Conservation (phyloP, 1,140 invertebrate species). For the Papilio machaon region DNA sequence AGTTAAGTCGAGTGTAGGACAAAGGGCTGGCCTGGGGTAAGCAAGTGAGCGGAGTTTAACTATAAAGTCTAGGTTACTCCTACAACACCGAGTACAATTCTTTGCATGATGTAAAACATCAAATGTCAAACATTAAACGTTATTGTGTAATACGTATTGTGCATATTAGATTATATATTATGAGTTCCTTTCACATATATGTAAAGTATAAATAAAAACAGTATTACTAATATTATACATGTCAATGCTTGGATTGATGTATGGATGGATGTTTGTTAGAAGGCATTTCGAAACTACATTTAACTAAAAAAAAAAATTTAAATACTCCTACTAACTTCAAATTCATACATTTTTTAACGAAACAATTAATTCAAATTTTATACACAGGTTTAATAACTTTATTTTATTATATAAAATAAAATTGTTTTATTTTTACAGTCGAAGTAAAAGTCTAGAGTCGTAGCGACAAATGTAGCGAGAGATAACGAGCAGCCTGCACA, state of each 20-base stretch:
- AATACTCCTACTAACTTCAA: no score
- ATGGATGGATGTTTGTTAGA: no score
- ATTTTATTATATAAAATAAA: background rate
- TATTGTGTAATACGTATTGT: no score
- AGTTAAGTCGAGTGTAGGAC: background rate
- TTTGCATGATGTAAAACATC: background rate
- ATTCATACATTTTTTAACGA: no score
- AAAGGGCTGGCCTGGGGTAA: background rate
- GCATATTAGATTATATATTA: no score
- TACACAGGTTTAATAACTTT: background rate
- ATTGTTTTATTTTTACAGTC: background rate
- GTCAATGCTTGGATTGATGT: no score
- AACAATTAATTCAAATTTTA: no score
- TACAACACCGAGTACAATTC: background rate
- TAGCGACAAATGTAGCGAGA: constrained; percentile 6
- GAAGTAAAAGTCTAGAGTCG: background rate
- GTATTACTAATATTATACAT: no score
- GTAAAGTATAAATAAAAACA: no score
- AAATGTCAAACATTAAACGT: background rate
- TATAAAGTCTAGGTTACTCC: background rate
- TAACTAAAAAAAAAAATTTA: no score
- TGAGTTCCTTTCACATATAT: no score
- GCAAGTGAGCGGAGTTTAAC: constrained; percentile 6
- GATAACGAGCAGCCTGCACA: background rate
- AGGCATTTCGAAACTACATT: no score